Evolutionary conservation across 2,888 invertebrate species (phyloP).

Genomic region (Eulithis testata): DNA sequence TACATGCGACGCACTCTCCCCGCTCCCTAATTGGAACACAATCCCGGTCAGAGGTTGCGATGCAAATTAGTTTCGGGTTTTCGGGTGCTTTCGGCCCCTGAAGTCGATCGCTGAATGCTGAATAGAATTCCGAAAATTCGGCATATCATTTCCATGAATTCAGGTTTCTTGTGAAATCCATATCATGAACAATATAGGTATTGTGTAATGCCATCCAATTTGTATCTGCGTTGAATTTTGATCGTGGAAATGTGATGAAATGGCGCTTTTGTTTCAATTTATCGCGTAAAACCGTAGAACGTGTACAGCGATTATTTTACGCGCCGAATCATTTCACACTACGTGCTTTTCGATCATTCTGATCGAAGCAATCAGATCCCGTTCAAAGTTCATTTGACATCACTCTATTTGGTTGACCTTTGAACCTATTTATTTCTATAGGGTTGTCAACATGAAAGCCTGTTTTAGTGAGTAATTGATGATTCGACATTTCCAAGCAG

Average conservation of each 20-base stretch:
- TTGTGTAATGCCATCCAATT: constrained; percentile 32
- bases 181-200: constrained; percentile 29
- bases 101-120: constrained; percentile 35
- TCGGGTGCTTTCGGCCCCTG: constrained; percentile 25
- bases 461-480: too few relatives aligned
- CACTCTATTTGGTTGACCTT: too few relatives aligned
- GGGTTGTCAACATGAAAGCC: too few relatives aligned
- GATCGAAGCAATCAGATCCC: too few relatives aligned
- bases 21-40: constrained; percentile 41
- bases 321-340: too few relatives aligned
- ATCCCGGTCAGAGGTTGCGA: constrained; percentile 37
- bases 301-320: too few relatives aligned
- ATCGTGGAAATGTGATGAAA: constrained; percentile 13
- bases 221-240: constrained; percentile 31
- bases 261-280: constrained; percentile 7
- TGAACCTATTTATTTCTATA: too few relatives aligned
- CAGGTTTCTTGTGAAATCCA: constrained; percentile 27
- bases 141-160: constrained; percentile 28
- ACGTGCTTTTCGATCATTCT: too few relatives aligned
- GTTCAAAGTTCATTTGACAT: too few relatives aligned
- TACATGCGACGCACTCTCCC: constrained; percentile 12
- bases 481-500: too few relatives aligned
- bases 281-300: neutral
- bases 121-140: constrained; percentile 36
- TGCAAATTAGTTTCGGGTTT: constrained; percentile 41